These are phyloP conservation scores for Drosophila subobscura DNA, from an alignment of 1,140 invertebrate genomes.

Conservation along the genomic window DNA sequence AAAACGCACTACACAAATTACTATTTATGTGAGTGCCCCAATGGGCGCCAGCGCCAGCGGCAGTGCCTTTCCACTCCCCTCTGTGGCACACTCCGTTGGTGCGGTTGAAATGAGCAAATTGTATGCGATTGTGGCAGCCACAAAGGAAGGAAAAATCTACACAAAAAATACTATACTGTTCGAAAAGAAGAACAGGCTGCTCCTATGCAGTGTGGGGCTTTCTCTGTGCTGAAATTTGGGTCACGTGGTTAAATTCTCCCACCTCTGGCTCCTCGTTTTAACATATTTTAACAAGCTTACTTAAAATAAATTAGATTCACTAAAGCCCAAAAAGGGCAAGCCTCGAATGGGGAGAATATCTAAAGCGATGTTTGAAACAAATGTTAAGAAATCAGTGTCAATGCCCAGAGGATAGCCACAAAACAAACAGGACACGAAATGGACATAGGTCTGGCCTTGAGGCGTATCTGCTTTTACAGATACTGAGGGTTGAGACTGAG, in stretches of 20 bases:
- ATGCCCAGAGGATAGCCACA: slow-evolving; percentile 69
- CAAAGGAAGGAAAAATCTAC: slow-evolving; percentile 38
- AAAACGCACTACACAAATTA: slow-evolving; percentile 79
- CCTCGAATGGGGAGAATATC: slow-evolving; percentile 38
- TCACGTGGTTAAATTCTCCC: slow-evolving; percentile 61
- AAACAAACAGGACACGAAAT: slow-evolving; percentile 56
- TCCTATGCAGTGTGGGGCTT: slow-evolving; percentile 39
- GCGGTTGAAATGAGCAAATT: slow-evolving; percentile 79
- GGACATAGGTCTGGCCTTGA: slow-evolving; percentile 66
- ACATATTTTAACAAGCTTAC: slow-evolving; percentile 57
- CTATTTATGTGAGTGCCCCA: slow-evolving; percentile 76
- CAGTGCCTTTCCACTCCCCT: background rate
- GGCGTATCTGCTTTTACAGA: background rate
- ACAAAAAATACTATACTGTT: slow-evolving; percentile 39
- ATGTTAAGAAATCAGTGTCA: slow-evolving; percentile 76
- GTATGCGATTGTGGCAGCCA: slow-evolving; percentile 70
- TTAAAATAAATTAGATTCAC: slow-evolving; percentile 79
- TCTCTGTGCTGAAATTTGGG: slow-evolving; percentile 66
- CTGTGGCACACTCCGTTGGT: slow-evolving; percentile 44
- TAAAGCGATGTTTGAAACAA: slow-evolving; percentile 67
- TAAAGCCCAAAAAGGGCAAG: slow-evolving; percentile 58
- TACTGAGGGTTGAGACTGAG: background rate
- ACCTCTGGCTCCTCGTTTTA: slow-evolving; percentile 11
- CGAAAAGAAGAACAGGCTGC: slow-evolving; percentile 20
- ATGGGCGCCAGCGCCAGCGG: slow-evolving; percentile 12